Evolutionary conservation across 2,888 invertebrate species (phyloP), one percentile per base, ranked within the genome.

Genomic region (Minunthozetes semirufus): DNA sequence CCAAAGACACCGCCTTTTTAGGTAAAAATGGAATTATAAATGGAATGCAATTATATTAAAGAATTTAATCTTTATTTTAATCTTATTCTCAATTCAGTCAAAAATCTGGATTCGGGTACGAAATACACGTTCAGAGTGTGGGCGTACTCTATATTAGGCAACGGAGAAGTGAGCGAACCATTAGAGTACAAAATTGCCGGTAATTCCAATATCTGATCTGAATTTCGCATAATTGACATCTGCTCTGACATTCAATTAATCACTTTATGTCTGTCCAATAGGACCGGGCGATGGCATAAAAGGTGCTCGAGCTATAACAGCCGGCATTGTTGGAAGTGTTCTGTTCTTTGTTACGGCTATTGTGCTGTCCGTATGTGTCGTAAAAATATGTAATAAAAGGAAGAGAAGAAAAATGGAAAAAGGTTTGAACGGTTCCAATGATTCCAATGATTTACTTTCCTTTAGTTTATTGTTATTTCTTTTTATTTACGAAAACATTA

Each of bases 301-400:
- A 22, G 46, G 77, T n/a, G 76, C 77, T 38, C 78, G 77, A 56
- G 79, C 79, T 80, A 93, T 94, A 84, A 94, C 93, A 77, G 95
- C 96, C 81, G 96, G 95, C 78, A 93, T 96, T 81, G 94, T 96
- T 80, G 96, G 96, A 81, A 96, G 96, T 80, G 90, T 97, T 82
- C 88, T 96, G 83, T 96, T 97, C 88, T 94, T 96, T 88, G 91
- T 96, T 83, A 94, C 96, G 82, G 94, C 95, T 84, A 94, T 96
- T 85, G 93, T 96, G 83, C 89, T 97, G 82, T 94, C 95, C 81
- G 92, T 96, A 82, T 94, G 96, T 87, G 94, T 94, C 81, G 94
- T 96, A 82, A 94, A 96, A 87, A 94, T 95, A 85, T 94, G 94
- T 88, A 96, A 95, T 87, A 94, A 94, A 86, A 88, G 94, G 83